Conservation (phyloP, 1,140 invertebrate species). For the Drosophila persimilis region DNA sequence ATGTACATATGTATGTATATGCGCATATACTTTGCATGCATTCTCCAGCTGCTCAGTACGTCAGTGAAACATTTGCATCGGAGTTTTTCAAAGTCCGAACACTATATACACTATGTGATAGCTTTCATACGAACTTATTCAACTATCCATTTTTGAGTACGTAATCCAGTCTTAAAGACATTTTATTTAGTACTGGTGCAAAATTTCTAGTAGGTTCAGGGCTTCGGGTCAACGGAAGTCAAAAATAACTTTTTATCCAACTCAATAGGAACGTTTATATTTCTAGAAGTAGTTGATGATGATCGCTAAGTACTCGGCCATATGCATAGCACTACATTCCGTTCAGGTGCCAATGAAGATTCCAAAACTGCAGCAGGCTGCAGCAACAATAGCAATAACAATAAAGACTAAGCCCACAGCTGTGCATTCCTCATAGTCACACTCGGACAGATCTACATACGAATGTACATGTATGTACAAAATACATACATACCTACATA, state of each 20-base stretch:
- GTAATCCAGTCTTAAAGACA: too few relatives aligned
- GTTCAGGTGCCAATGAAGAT: slow-evolving; percentile 60
- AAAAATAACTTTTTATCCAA: too few relatives aligned
- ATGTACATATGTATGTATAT: not conserved
- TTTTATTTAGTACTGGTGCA: too few relatives aligned
- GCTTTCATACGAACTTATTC: too few relatives aligned
- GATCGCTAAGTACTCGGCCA: too few relatives aligned
- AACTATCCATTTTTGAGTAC: too few relatives aligned
- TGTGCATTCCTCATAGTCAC: not conserved
- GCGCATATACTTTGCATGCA: slow-evolving; percentile 2
- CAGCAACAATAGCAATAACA: slow-evolving; percentile 35
- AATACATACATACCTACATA: not conserved
- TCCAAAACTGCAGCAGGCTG: slow-evolving; percentile 27
- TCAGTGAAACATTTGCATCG: not conserved
- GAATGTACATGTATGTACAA: not conserved
- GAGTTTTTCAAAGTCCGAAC: not conserved
- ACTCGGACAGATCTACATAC: not conserved
- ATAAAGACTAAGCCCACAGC: slow-evolving; percentile 15
- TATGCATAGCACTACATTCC: slow-evolving; percentile 10
- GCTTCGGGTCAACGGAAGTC: too few relatives aligned
- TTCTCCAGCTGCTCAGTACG: not conserved
- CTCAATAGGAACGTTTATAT: too few relatives aligned
- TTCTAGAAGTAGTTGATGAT: too few relatives aligned
- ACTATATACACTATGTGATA: too few relatives aligned
- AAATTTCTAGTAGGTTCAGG: too few relatives aligned